Evolutionary conservation across 2,888 invertebrate species (phyloP), one percentile per base, ranked within the genome.

Genomic region (Orthosia gothica): DNA sequence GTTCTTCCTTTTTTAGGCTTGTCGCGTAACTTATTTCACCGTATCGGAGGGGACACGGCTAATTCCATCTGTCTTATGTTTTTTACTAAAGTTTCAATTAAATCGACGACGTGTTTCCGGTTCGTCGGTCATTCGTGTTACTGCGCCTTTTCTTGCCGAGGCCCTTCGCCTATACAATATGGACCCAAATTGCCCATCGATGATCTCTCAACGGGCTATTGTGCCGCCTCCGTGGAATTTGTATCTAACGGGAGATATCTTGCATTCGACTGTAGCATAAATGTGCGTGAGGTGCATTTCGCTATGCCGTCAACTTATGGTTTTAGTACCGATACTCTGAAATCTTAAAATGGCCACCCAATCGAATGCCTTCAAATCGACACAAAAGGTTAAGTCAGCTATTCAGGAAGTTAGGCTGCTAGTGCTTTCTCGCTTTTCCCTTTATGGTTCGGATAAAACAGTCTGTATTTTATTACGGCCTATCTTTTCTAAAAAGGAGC

Each of bases 171-270:
- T 84, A 91, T 89, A 94, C 93, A 93, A 94, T 94, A 93, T 93
- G 89, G 87, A 82, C 86, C 92, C 90, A 93, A 94, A 94, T 94
- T 93, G 91, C 91, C 92, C 89, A 89, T 92, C 92, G 91, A 92
- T 91, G 90, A 87, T 89, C 86, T 89, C 89, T 88, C 88, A 89
- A 89, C 72, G 90, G 90, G 83, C 90, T 84, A 93, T 95, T 94
- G 93, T 95, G 91, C 90, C 88, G 88, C 88, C 86, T 91, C 90
- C 86, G 86, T 89, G 93, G 94, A 93, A 95, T 94, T 93, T 92
- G 90, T 92, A 87, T 90, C 88, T 94, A 94, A 94, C 94, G 94
- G 94, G 93, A 93, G 91, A 92, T 93, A 86, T 89, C 91, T 93
- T 92, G 91, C 92, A 93, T 89, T 92, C 89, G 85, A 89, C 88